phyloP scores from a whole-genome alignment of 2,113 vertebrate species.

The Epinephelus fuscoguttatus region DNA sequence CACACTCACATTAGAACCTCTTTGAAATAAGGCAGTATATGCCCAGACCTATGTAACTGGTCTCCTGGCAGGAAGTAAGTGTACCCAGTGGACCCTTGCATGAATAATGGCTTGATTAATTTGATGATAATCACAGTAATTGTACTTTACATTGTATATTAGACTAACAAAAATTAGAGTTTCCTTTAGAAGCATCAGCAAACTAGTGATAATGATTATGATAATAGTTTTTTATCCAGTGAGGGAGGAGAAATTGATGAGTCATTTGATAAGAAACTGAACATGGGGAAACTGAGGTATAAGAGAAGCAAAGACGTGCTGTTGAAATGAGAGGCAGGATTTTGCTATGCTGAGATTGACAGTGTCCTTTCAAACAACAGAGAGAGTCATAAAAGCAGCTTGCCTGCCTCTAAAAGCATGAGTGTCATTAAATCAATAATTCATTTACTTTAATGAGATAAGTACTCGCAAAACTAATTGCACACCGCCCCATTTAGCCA shows the following conservation, averaged over 20 bases:
- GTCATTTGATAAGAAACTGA: constrained; percentile 16
- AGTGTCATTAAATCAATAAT: constrained; percentile 99
- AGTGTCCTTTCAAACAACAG: constrained; percentile 79
- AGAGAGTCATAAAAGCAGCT: constrained; percentile 86
- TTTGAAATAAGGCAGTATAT: too few relatives aligned
- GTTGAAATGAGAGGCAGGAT: constrained; percentile 32
- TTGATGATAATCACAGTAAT: neutral
- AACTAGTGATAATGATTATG: constrained; percentile 7
- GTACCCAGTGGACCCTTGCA: too few relatives aligned
- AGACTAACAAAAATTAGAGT: neutral
- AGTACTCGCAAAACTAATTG: constrained; percentile 98
- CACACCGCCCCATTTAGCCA: constrained; percentile 93
- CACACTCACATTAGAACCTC: too few relatives aligned
- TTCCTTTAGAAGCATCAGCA: neutral
- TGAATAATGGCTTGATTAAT: too few relatives aligned
- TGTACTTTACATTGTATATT: neutral
- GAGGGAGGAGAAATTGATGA: constrained; percentile 6
- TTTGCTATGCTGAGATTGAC: constrained; percentile 74
- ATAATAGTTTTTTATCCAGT: constrained; percentile 18
- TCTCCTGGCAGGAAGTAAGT: too few relatives aligned
- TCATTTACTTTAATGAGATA: constrained; percentile 99
- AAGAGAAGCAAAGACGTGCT: constrained; percentile 37
- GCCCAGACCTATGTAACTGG: too few relatives aligned
- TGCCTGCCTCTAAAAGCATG: constrained; percentile 92
- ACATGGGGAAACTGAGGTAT: neutral